phyloP scores from a whole-genome alignment of 2,797 vertebrate species.

The Cossypha dichroa region DNA sequence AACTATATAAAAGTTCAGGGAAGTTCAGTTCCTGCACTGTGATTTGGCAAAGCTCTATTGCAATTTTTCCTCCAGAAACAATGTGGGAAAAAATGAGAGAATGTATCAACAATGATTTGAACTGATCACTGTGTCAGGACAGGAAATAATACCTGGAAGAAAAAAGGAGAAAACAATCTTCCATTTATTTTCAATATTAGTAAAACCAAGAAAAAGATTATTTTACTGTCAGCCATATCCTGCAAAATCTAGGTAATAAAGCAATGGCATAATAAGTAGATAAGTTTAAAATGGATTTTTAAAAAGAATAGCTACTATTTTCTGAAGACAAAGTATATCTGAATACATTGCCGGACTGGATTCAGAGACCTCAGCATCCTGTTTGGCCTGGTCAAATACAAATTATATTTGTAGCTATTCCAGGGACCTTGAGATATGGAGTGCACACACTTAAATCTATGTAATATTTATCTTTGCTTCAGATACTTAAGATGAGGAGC shows the following conservation, averaged over 20 bases:
- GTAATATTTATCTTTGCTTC: not conserved
- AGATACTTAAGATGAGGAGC: not conserved
- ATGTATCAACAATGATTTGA: not conserved
- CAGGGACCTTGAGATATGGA: not conserved
- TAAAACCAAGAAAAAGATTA: not conserved
- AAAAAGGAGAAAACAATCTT: not conserved
- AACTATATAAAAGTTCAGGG: not conserved
- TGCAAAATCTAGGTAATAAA: constrained; percentile 20
- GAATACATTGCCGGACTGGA: not conserved
- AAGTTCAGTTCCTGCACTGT: constrained; percentile 11
- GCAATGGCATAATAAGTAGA: not conserved
- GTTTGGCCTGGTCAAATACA: not conserved
- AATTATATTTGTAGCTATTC: not conserved
- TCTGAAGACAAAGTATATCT: not conserved
- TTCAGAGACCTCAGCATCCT: constrained; percentile 4
- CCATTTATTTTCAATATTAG: not conserved
- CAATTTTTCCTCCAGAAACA: not conserved
- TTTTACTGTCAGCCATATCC: not conserved
- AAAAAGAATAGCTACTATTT: constrained; percentile 4
- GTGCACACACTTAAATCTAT: not conserved
- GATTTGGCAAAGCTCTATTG: not conserved
- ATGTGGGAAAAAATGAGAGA: not conserved
- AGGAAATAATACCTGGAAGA: not conserved
- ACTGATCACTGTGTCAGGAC: not conserved
- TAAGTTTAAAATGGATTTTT: constrained; percentile 40